phyloP scores from a whole-genome alignment of 2,797 vertebrate species.

The Alouatta caraya region DNA sequence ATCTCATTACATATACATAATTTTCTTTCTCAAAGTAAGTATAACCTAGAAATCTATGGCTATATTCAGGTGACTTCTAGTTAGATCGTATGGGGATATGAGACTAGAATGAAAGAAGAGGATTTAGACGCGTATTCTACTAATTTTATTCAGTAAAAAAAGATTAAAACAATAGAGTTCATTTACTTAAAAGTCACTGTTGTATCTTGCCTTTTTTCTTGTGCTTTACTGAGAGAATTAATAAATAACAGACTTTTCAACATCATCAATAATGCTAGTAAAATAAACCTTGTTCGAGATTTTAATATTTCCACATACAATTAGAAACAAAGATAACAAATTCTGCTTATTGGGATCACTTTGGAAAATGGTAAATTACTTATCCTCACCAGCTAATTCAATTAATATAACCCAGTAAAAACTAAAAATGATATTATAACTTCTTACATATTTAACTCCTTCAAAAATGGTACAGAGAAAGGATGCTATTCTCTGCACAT shows the following conservation, averaged over 20 bases:
- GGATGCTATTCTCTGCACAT: neutral
- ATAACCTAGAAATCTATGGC: neutral
- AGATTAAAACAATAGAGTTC: slow-evolving; percentile 29
- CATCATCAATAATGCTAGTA: slow-evolving; percentile 37
- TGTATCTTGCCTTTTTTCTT: neutral
- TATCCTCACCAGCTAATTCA: slow-evolving; percentile 33
- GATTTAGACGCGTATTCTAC: slow-evolving; percentile 6
- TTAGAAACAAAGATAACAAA: slow-evolving; percentile 56
- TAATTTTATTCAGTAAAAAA: slow-evolving; percentile 13
- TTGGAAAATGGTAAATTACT: slow-evolving; percentile 30
- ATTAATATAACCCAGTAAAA: slow-evolving; percentile 37
- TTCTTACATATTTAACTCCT: slow-evolving; percentile 20
- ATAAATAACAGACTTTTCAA: slow-evolving; percentile 45
- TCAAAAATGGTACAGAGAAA: neutral
- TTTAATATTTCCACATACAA: slow-evolving; percentile 44
- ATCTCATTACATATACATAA: neutral
- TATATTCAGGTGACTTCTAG: neutral
- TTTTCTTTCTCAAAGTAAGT: slow-evolving; percentile 34
- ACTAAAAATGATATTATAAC: neutral
- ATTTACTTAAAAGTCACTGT: slow-evolving; percentile 45
- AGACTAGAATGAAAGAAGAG: slow-evolving; percentile 41
- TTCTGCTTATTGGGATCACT: slow-evolving; percentile 33
- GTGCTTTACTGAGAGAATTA: slow-evolving; percentile 1
- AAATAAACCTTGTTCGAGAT: neutral
- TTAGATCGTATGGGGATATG: neutral